phyloP scores from a whole-genome alignment of 92 coral and sea anemone genomes.

The Palythoa grandiflora region DNA sequence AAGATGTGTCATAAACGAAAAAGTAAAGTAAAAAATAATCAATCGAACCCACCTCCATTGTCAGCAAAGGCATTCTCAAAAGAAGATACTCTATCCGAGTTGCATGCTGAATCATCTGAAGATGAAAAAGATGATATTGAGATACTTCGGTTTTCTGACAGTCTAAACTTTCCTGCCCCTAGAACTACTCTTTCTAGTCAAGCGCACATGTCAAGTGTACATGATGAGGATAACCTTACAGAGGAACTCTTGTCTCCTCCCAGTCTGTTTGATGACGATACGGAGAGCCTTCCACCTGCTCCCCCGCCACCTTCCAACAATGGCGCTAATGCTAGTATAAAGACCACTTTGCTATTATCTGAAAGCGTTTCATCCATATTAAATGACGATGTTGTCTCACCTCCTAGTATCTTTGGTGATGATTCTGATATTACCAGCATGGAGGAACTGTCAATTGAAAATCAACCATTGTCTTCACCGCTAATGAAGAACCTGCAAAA shows the following conservation, averaged over 20 bases:
- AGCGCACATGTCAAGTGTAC: not conserved
- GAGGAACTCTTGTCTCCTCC: slow-evolving; percentile 72
- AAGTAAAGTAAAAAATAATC: not conserved
- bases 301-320: slow-evolving; percentile 61
- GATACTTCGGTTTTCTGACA: not conserved
- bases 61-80: not conserved
- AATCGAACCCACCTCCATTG: not conserved
- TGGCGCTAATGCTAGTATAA: not conserved
- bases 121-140: not conserved
- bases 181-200: not conserved
- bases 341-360: not conserved
- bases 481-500: not conserved
- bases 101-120: not conserved
- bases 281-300: slow-evolving; percentile 74
- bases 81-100: not conserved
- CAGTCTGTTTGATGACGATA: slow-evolving; percentile 79
- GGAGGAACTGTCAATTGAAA: not conserved
- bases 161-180: not conserved
- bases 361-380: not conserved
- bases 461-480: not conserved
- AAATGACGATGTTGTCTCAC: slow-evolving; percentile 31
- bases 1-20: not conserved
- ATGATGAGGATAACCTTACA: not conserved
- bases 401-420: slow-evolving; percentile 33
- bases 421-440: not conserved